Evolutionary conservation across 2,113 vertebrate genomes (phyloP), one percentile per base, ranked within the genome.

Genomic region (Clarias gariepinus): DNA sequence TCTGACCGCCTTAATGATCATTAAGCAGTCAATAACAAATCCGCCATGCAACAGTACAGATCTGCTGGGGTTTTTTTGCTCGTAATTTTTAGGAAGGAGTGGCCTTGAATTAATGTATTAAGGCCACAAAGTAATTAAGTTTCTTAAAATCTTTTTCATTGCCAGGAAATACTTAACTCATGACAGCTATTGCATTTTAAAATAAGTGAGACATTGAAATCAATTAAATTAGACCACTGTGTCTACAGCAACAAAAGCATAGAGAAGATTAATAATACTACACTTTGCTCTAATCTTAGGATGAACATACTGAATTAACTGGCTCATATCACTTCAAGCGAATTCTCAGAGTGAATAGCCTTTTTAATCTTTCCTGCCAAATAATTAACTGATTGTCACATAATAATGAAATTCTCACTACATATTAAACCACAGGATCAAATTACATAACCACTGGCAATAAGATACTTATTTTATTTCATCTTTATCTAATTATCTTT

Each of bases 231-330:
- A 21, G 55, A 58, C n/a, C 15, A 58, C 28, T 58, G 77, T 33
- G 77, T 33, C 77, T 10, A 58, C 53, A 58, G 28, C 2, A 33
- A 12, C n/a, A 19, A 58, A 19, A 79, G 52, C 53, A 79, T 57
- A 5, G 25, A 55, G 25, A 19, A 79, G 28, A 79, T 33, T 58
- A 28, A 58, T 79, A 79, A 79, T 12, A 33, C 3, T 58, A 58
- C 47, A 58, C 53, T 79, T 79, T 33, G 77, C 77, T 79, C 30
- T 79, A 79, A 79, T 79, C 77, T 79, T 58, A 28, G 77, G 58
- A 79, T 79, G 53, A 79, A 9, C 76, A 79, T 30, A 57, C 25
- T 79, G n/a, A 30, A 79, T 6, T 28, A 7, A 58, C 74, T 18
- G 25, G 73, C 73, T 4, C 23, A 28, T 55, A 18, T 58, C 15